Base-by-base conservation (phyloP, 1,140 invertebrate genomes). In the Cherax quadricarinatus region DNA sequence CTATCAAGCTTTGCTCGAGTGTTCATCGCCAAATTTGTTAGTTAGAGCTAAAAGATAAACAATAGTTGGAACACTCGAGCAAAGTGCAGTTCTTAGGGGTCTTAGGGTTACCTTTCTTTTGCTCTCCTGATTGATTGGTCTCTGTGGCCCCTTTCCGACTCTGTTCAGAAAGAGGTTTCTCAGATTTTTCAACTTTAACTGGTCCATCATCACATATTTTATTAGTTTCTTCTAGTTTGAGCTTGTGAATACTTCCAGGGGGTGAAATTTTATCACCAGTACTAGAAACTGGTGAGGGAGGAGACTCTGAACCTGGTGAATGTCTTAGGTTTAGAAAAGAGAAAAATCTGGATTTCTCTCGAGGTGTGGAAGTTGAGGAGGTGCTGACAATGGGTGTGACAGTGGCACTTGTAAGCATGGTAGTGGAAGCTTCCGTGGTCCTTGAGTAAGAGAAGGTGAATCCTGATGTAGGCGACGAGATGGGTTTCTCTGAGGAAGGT, bases 341-440 rank as follows among this genome's bases (percentile, higher is more conserved):
- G 88, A 92, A 93, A 73, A 93, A 93, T 92, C 93, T 92, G 60
- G 93, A 93, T 60, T 89, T 92, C 57, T 78, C 87, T 89, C 85
- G 62, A 86, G 86, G 86, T 62, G 90, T 81, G 18, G 87, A 91
- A 70, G 89, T 86, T 66, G 88, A 89, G 79, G 78, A 75, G 48
- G 90, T 81, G 75, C 81, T 66, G 60, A 89, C 62, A 66, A 92
- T 70, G 48, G 88, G 91, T 62, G 90, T 92, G 90, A 82, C 66
- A 75, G 93, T 93, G 86, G 93, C 88, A 83, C 86, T 92, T 21
- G 90, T 92, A 24, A 93, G 78, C 66, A 90, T 89, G 73, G 93
- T 89, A 73, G 86, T 73, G 57, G 93, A 93, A 66, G 90, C 81
- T 75, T 89, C 93, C 70, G 82, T 93, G 62, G 73, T 91, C 75